phyloP scores from a whole-genome alignment of 2,797 vertebrate species.

The Coendou prehensilis region DNA sequence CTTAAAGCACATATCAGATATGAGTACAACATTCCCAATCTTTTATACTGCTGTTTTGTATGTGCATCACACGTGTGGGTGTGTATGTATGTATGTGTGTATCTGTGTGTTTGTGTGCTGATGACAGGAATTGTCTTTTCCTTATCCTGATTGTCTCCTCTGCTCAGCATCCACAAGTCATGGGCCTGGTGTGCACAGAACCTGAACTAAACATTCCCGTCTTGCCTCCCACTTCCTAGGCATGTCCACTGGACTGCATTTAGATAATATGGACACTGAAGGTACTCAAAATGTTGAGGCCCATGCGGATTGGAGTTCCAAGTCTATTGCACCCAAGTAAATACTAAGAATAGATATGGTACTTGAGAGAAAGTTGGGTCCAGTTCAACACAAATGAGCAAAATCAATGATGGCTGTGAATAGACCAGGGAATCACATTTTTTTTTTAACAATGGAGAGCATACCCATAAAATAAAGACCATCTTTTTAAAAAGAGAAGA shows the following conservation, averaged over 20 bases:
- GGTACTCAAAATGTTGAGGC: not conserved
- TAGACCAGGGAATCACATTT: not conserved
- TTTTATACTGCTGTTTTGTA: not conserved
- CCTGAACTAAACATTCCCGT: not conserved
- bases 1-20: not conserved
- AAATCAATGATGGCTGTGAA: not conserved
- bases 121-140: not conserved
- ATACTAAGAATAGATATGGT: not conserved
- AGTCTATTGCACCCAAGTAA: not conserved
- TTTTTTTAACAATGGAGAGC: not conserved
- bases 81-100: not conserved
- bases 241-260: not conserved
- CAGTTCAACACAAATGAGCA: not conserved
- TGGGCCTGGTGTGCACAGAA: too few relatives aligned
- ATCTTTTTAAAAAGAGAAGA: not conserved
- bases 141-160: not conserved
- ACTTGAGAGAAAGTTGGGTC: not conserved
- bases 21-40: not conserved
- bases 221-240: not conserved
- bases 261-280: not conserved
- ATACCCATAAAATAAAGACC: not conserved
- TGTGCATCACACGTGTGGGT: not conserved
- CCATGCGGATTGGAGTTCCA: not conserved
- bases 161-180: not conserved
- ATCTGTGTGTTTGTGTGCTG: not conserved